Percentiles rank a stretch among this genome's conserved stretches.
Evolutionary conservation across 2,797 vertebrate genomes (phyloP).

Genomic region (Decapterus maruadsi): DNA sequence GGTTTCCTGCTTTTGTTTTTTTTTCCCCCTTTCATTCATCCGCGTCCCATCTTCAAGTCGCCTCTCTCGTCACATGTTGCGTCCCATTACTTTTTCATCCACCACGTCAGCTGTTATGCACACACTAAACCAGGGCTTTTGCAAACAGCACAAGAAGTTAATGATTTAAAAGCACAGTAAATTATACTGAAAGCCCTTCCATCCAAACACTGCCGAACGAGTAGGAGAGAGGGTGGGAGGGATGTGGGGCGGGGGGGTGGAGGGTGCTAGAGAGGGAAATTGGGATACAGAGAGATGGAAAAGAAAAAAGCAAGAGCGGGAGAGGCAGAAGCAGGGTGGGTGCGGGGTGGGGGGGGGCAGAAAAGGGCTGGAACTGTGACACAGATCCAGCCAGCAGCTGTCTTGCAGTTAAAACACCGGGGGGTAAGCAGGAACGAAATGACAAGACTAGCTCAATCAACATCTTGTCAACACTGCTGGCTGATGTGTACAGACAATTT

Average conservation of each 20-base stretch:
- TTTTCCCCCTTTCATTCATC: slow-evolving; percentile 31
- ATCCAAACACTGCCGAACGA: slow-evolving; percentile 69
- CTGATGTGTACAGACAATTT: slow-evolving; percentile 86
- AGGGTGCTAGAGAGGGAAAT: slow-evolving; percentile 27
- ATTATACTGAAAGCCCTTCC: slow-evolving; percentile 82
- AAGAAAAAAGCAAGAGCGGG: slow-evolving; percentile 41
- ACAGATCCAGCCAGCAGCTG: slow-evolving; percentile 80
- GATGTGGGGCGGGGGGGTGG: too few relatives aligned
- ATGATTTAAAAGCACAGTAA: slow-evolving; percentile 87
- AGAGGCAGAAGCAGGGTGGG: slow-evolving; percentile 31
- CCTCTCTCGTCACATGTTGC: slow-evolving; percentile 61
- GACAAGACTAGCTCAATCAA: slow-evolving; percentile 87
- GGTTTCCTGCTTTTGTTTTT: slow-evolving; percentile 14
- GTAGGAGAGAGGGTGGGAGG: slow-evolving; percentile 20
- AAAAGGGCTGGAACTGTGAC: slow-evolving; percentile 75
- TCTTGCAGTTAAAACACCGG: slow-evolving; percentile 81
- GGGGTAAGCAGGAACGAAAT: slow-evolving; percentile 82
- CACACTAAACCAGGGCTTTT: slow-evolving; percentile 73
- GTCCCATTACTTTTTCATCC: slow-evolving; percentile 65
- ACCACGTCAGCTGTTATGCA: slow-evolving; percentile 70
- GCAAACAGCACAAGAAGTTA: slow-evolving; percentile 79
- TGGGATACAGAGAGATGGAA: slow-evolving; percentile 46
- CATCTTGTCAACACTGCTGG: slow-evolving; percentile 85
- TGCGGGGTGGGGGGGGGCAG: slow-evolving; percentile 20
- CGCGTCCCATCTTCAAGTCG: slow-evolving; percentile 46